Percentiles rank a stretch among this genome's conserved stretches.
These are phyloP conservation scores for Eretmocerus hayati DNA, from an alignment of 2,888 invertebrate genomes.

Conservation along the genomic window DNA sequence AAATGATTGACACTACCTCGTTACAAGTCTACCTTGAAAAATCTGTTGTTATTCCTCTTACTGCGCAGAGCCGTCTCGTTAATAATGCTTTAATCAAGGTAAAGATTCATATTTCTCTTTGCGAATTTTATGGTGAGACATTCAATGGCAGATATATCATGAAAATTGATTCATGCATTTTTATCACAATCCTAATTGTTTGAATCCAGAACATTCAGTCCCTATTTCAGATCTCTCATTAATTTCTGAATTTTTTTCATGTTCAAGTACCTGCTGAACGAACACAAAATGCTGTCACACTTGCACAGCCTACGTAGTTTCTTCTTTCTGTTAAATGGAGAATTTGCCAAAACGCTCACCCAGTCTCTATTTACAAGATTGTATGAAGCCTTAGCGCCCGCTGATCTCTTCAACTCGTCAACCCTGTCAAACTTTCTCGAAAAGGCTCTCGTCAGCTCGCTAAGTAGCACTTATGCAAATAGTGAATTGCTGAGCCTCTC, in stretches of 20 bases:
- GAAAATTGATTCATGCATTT: too few relatives aligned
- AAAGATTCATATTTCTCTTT: too few relatives aligned
- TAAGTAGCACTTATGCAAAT: conserved; percentile 46
- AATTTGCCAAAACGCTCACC: conserved; percentile 68
- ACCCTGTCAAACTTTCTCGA: conserved; percentile 63
- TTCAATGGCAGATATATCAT: too few relatives aligned
- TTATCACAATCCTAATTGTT: too few relatives aligned
- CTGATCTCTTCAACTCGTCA: conserved; percentile 62
- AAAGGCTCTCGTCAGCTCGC: conserved; percentile 62
- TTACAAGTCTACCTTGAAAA: conserved; percentile 56
- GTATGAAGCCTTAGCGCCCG: conserved; percentile 58
- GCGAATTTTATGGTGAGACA: too few relatives aligned
- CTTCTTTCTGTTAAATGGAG: conserved; percentile 73
- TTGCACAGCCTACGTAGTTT: conserved; percentile 68
- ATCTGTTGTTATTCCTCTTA: conserved; percentile 62
- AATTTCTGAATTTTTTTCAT: not conserved
- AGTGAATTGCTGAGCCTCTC: conserved; percentile 39
- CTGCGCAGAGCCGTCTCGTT: conserved; percentile 62
- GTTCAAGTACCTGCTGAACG: conserved; percentile 53
- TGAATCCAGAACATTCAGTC: too few relatives aligned
- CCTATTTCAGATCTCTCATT: too few relatives aligned
- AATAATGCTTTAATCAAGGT: conserved; percentile 63
- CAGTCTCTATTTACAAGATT: conserved; percentile 62
- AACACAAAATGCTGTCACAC: conserved; percentile 63
- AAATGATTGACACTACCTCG: conserved; percentile 41